Evolutionary conservation across 2,113 vertebrate species (phyloP).

Genomic region (Chionis minor): DNA sequence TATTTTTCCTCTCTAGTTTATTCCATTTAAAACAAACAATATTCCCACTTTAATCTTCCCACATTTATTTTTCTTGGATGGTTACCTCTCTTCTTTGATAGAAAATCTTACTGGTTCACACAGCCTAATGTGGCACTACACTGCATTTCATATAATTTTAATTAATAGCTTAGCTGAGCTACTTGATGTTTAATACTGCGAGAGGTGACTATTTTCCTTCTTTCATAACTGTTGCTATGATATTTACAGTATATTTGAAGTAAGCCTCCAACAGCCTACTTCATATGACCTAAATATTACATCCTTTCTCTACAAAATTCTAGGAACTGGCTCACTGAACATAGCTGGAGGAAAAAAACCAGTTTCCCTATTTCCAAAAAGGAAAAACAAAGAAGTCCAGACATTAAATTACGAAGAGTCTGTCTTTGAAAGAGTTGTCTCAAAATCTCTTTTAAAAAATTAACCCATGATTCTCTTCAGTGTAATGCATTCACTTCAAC

Average conservation of each 20-base stretch:
- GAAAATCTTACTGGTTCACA: not conserved
- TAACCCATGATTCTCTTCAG: not conserved
- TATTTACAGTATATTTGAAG: constrained; percentile 60
- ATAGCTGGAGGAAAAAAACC: constrained; percentile 58
- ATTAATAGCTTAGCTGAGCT: constrained; percentile 10
- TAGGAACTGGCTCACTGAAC: constrained; percentile 55
- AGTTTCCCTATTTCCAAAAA: not conserved
- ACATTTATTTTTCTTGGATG: not conserved
- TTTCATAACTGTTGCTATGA: constrained; percentile 38
- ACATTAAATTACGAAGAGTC: not conserved
- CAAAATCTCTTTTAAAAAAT: not conserved
- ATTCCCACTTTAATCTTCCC: not conserved
- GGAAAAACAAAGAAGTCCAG: not conserved
- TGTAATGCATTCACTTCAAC: not conserved
- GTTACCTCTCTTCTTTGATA: not conserved
- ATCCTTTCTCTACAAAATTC: constrained; percentile 58
- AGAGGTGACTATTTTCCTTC: not conserved
- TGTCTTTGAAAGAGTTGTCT: not conserved
- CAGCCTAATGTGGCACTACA: not conserved
- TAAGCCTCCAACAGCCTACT: constrained; percentile 45
- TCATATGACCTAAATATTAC: constrained; percentile 70
- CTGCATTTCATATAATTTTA: not conserved
- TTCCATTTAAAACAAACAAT: not conserved
- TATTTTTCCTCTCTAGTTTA: not conserved
- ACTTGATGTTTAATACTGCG: not conserved